Percentiles rank a stretch among this genome's conserved stretches.
These are phyloP conservation scores for Ditylenchus dipsaci DNA, from an alignment of 1,140 invertebrate genomes.

Conservation along the genomic window DNA sequence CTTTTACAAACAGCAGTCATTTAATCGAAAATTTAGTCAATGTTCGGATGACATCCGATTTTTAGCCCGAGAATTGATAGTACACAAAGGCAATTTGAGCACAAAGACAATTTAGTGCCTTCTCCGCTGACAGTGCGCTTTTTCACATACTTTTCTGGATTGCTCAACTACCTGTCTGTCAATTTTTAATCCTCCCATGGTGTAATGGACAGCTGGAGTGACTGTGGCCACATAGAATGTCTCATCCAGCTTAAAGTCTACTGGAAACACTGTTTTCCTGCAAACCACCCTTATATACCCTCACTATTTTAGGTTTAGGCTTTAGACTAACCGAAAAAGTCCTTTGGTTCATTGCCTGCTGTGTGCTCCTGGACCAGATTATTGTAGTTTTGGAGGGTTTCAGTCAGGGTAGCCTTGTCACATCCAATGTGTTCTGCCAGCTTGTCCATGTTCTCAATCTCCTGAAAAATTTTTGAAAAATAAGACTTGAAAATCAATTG, in stretches of 20 bases:
- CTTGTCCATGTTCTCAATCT: slow-evolving; percentile 45
- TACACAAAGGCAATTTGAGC: too few species aligned
- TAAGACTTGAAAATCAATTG: slow-evolving; percentile 12
- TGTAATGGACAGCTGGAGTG: slow-evolving; percentile 59
- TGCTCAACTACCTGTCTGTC: slow-evolving; percentile 40
- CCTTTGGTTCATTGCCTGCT: slow-evolving; percentile 29
- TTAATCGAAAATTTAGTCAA: too few species aligned
- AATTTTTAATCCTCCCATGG: slow-evolving; percentile 59
- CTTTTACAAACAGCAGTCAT: too few species aligned
- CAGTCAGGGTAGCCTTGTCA: slow-evolving; percentile 16
- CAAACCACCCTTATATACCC: too few species aligned
- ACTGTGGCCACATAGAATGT: slow-evolving; percentile 53
- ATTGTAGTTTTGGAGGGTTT: slow-evolving; percentile 53
- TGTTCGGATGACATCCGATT: too few species aligned
- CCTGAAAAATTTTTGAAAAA: slow-evolving; percentile 26
- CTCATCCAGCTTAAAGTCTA: slow-evolving; percentile 40
- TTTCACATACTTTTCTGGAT: too few species aligned
- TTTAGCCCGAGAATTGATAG: too few species aligned
- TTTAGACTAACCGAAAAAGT: slow-evolving; percentile 51
- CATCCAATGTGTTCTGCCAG: slow-evolving; percentile 40
- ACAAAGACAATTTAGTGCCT: too few species aligned
- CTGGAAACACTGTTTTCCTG: slow-evolving; percentile 41
- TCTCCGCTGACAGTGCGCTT: too few species aligned
- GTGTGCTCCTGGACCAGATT: slow-evolving; percentile 25
- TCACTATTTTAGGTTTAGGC: too few species aligned